Base-by-base conservation (phyloP, 1,140 invertebrate genomes). In the Homalodisca vitripennis region DNA sequence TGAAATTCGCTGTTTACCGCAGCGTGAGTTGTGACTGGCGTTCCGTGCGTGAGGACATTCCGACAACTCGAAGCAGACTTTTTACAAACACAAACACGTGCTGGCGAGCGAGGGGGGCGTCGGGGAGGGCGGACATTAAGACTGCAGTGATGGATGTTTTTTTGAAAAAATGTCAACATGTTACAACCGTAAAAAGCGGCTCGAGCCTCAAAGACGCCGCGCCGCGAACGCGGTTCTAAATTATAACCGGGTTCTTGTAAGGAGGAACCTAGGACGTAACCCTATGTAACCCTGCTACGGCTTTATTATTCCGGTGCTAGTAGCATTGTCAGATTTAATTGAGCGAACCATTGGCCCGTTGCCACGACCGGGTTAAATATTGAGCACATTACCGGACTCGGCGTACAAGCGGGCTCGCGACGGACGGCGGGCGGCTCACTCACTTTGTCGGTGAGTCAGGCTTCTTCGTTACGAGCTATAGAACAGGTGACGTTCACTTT, bases 101-200 rank as follows among this genome's bases (percentile, higher is more conserved):
- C 63, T 46, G 20, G 12, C 29, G 2, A 31, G 62, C 10, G 51
- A 26, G 55, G 55, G 55, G n/a, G n/a, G n/a, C n/a, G n/a, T n/a
- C n/a, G n/a, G n/a, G n/a, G n/a, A n/a, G n/a, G n/a, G 55, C 12
- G 41, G n/a, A 46, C 63, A 46, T 66, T 46, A 46, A 66, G n/a
- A 3, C 6, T 17, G n/a, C 22, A 24, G 41, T 66, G 63, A 66
- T 66, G 63, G 26, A 66, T 64, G 62, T 41, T 66, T 66, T 66
- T 66, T 46, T 66, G 41, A 66, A 66, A 66, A 66, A 66, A 66
- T 66, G 63, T 66, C 63, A 66, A 66, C 63, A 66, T 46, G 63
- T 66, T 66, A 66, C 63, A 46, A 47, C 63, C n/a, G 41, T 66
- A 66, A 66, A 66, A 66, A 66, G 63, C 22, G 26, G 63, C 63